phyloP scores from a whole-genome alignment of 1,140 invertebrate genomes.

The Listronotus bonariensis region DNA sequence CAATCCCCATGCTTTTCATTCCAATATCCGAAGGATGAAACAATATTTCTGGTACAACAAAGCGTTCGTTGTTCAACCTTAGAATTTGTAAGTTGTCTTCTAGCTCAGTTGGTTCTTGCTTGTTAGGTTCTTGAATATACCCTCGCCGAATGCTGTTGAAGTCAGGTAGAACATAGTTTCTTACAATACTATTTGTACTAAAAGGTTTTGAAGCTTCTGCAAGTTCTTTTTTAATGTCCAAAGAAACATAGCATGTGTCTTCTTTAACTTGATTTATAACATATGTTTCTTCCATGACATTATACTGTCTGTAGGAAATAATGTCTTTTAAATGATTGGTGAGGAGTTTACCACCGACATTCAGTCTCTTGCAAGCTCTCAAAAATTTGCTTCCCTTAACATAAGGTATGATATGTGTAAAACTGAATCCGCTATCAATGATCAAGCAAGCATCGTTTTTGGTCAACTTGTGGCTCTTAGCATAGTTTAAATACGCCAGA shows the following conservation, averaged over 20 bases:
- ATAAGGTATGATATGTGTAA: slow-evolving; percentile 88
- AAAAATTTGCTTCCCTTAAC: slow-evolving; percentile 82
- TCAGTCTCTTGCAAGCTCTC: slow-evolving; percentile 81
- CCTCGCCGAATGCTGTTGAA: slow-evolving; percentile 65
- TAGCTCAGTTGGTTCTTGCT: slow-evolving; percentile 58
- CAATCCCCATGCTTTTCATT: slow-evolving; percentile 91
- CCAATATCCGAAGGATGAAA: slow-evolving; percentile 96
- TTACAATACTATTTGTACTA: slow-evolving; percentile 64
- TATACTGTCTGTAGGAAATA: slow-evolving; percentile 93
- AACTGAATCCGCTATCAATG: slow-evolving; percentile 87
- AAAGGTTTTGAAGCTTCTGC: slow-evolving; percentile 70
- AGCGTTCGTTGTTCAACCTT: slow-evolving; percentile 88
- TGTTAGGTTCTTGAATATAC: slow-evolving; percentile 54
- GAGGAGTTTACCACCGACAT: slow-evolving; percentile 94
- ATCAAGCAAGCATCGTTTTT: slow-evolving; percentile 67
- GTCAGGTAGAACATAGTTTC: slow-evolving; percentile 90
- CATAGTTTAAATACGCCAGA: slow-evolving; percentile 63
- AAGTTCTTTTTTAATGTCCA: slow-evolving; percentile 86
- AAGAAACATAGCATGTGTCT: slow-evolving; percentile 93
- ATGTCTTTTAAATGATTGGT: slow-evolving; percentile 99
- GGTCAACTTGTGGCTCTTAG: slow-evolving; percentile 37
- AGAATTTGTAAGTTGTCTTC: slow-evolving; percentile 78
- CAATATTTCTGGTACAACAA: slow-evolving; percentile 91
- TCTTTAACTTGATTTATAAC: slow-evolving; percentile 99
- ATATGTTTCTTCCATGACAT: slow-evolving; percentile 99